A percentile compares a stretch with the other conserved stretches of the same genome.
Conservation (phyloP, 2,113 vertebrate genomes). For the Chionodraco myersi region DNA sequence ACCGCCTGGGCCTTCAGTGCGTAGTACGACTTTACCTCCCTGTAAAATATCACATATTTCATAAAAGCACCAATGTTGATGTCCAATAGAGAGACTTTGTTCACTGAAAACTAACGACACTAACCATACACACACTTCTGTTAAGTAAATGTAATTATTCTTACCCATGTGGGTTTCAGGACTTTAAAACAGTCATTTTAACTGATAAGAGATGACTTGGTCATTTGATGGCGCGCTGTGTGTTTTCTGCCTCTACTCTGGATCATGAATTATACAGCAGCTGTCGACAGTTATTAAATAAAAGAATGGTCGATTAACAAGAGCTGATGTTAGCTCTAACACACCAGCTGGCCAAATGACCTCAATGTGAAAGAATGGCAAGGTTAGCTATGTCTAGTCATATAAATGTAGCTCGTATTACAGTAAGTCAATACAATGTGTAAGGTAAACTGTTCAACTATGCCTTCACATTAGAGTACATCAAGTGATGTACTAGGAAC, state of each 20-base stretch:
- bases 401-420: neutral
- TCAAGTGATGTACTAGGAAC: neutral
- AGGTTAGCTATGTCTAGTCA: neutral
- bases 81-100: neutral
- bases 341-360: neutral
- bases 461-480: neutral
- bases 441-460: neutral
- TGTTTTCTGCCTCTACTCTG: too few relatives aligned
- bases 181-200: too few relatives aligned
- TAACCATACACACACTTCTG: neutral
- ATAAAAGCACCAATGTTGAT: neutral
- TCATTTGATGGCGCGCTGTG: too few relatives aligned
- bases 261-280: neutral
- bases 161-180: too few relatives aligned
- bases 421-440: too few relatives aligned
- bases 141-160: too few relatives aligned
- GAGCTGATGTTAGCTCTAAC: neutral
- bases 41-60: neutral
- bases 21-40: conserved; percentile 93
- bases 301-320: neutral
- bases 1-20: conserved; percentile 92
- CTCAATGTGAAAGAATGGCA: neutral
- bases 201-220: too few relatives aligned
- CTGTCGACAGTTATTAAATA: neutral
- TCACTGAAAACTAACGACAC: too few relatives aligned